phyloP scores from a whole-genome alignment of 2,113 vertebrate species.

The Misgurnus mizolepis region DNA sequence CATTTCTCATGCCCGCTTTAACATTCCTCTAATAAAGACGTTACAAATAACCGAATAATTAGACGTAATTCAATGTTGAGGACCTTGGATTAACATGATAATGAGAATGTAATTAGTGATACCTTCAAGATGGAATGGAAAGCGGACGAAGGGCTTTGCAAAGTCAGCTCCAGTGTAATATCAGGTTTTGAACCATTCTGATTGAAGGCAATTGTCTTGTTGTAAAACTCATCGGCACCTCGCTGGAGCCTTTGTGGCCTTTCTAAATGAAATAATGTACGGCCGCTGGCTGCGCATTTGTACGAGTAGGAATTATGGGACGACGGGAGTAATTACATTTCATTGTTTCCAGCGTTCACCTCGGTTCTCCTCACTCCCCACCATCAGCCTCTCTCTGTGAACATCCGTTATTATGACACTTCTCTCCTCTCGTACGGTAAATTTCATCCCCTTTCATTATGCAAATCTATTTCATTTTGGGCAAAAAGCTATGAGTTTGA shows the following conservation, averaged over 20 bases:
- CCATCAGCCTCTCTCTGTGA: constrained; percentile 55
- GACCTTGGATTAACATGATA: constrained; percentile 67
- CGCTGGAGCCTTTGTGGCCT: constrained; percentile 70
- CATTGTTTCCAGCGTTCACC: constrained; percentile 72
- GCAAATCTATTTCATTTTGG: constrained; percentile 74
- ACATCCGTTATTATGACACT: constrained; percentile 61
- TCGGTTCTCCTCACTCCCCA: constrained; percentile 63
- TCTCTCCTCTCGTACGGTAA: constrained; percentile 53
- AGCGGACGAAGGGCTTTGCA: constrained; percentile 30
- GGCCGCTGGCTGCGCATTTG: constrained; percentile 70
- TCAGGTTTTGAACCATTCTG: constrained; percentile 54
- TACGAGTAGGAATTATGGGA: constrained; percentile 65
- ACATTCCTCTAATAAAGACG: constrained; percentile 59
- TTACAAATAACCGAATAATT: constrained; percentile 69
- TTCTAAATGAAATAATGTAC: constrained; percentile 70
- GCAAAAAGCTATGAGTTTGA: constrained; percentile 60
- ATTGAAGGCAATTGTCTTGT: constrained; percentile 68
- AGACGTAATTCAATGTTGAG: constrained; percentile 60
- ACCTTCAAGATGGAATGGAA: constrained; percentile 62
- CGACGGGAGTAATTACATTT: constrained; percentile 76
- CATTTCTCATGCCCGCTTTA: constrained; percentile 43
- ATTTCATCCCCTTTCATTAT: constrained; percentile 72
- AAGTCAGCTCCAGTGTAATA: constrained; percentile 66
- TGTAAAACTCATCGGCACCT: constrained; percentile 59
- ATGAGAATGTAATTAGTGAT: constrained; percentile 73